Base-by-base conservation (phyloP, 2,888 invertebrate genomes). In the Cepaea hortensis region DNA sequence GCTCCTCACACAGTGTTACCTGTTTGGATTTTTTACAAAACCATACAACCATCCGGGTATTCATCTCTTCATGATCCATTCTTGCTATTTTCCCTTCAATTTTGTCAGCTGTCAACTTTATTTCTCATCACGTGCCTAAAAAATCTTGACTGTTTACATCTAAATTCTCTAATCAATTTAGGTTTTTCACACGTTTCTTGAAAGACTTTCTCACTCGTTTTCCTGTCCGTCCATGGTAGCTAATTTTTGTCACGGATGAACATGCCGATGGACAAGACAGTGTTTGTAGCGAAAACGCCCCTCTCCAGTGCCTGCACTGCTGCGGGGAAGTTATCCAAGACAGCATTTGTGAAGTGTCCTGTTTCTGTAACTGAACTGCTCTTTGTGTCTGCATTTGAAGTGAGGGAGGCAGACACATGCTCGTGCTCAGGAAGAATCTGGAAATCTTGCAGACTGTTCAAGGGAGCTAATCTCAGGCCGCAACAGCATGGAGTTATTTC, bases 231-330 rank as follows among this genome's bases (percentile, higher is more conserved):
- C 35, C 35, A 35, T 35, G 35, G 35, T 35, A 35, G 11, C 80
- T 79, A 87, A 46, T 84, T 62, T 35, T 18, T 87, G 72, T 87
- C 84, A 70, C 13, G 23, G 48, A 87, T 84, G 65, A 23, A 23
- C 46, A 70, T 46, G 23, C 80, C 84, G 35, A 87, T 23, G 3
- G 87, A 87, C 62, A 87, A 62, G 35, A 87, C n/a, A 7, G 84
- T 20, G n/a, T 73, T 80, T 68, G 87, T 79, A 46, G 80, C 62
- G 11, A 50, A 79, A 15, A 87, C 73, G 18, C 68, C 75, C 62
- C 72, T 77, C 6, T 80, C 55, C 2, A 87, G 80, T 0, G 83
- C 87, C 62, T 83, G 73, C 5, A 50, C 70, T 3, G 79, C 55
- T 9, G 87, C 79, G 1, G 55, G 7, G 62, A 72, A 79, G 61